Evolutionary conservation across 2,113 vertebrate species (phyloP).

Genomic region (Halcyon senegalensis): DNA sequence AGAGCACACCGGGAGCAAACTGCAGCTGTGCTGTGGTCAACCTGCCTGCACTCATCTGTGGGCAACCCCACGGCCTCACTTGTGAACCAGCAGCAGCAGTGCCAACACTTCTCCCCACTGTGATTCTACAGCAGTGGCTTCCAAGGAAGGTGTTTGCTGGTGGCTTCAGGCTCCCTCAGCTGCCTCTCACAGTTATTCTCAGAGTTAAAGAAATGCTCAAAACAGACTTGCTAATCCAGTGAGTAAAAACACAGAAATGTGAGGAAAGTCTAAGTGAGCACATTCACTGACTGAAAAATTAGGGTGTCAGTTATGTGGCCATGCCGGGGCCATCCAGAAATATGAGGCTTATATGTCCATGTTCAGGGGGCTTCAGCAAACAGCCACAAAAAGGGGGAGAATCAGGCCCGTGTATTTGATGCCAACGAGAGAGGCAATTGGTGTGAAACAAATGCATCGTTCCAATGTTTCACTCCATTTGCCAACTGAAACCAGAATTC

Average conservation of each 20-base stretch:
- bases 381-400: neutral
- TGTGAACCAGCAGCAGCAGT: rapidly evolving
- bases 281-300: neutral
- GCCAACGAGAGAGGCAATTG: rapidly evolving
- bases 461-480: neutral
- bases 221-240: neutral
- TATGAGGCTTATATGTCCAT: rapidly evolving
- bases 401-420: rapidly evolving
- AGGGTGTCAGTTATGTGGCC: rapidly evolving
- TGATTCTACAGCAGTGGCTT: rapidly evolving
- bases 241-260: neutral
- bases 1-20: neutral
- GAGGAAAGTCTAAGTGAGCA: neutral
- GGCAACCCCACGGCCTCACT: rapidly evolving
- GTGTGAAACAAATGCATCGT: neutral
- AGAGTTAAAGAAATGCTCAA: neutral
- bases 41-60: neutral
- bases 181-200: neutral
- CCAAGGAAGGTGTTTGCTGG: neutral
- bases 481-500: neutral
- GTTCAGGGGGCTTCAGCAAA: neutral
- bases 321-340: neutral
- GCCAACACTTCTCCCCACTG: rapidly evolving
- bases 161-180: neutral
- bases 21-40: rapidly evolving